phyloP scores from a whole-genome alignment of 2,888 invertebrate genomes.

The Pristionchus japonicus region DNA sequence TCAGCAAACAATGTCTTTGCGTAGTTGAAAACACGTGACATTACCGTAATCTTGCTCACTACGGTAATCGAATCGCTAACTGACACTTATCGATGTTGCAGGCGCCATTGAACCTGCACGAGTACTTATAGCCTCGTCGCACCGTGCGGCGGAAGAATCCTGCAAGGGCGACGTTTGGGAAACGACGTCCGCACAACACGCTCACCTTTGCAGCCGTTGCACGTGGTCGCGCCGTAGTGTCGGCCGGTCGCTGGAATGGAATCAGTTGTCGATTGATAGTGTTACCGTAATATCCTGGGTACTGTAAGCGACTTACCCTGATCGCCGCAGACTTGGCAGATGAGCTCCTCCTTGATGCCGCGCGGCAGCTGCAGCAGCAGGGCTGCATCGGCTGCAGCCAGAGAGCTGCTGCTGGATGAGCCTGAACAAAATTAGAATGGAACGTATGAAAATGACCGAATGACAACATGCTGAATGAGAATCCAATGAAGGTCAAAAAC shows the following conservation, averaged over 20 bases:
- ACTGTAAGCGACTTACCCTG: slow-evolving; percentile 25
- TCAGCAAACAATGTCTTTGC: slow-evolving; percentile 11
- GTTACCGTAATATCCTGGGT: background rate
- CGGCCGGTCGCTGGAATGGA: slow-evolving; percentile 64
- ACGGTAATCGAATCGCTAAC: background rate
- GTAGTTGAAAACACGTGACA: slow-evolving; percentile 12
- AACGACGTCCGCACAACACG: slow-evolving; percentile 7
- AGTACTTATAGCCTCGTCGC: slow-evolving; percentile 70
- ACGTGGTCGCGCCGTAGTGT: slow-evolving; percentile 69
- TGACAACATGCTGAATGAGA: background rate
- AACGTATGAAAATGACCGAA: too few relatives aligned
- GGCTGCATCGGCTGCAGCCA: background rate
- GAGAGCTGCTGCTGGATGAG: background rate
- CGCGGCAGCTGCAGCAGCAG: background rate
- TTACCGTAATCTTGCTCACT: background rate
- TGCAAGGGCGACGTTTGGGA: slow-evolving; percentile 43
- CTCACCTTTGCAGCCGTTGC: slow-evolving; percentile 71
- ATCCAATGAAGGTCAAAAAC: background rate
- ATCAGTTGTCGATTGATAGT: background rate
- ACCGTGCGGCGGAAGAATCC: slow-evolving; percentile 73
- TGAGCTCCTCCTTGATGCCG: slow-evolving; percentile 49
- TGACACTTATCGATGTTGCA: slow-evolving; percentile 71
- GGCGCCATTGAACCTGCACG: slow-evolving; percentile 68
- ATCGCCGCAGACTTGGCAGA: slow-evolving; percentile 71
- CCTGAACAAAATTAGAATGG: too few relatives aligned